phyloP scores from a whole-genome alignment of 1,140 invertebrate genomes.

The Plectrocnemia conspersa region DNA sequence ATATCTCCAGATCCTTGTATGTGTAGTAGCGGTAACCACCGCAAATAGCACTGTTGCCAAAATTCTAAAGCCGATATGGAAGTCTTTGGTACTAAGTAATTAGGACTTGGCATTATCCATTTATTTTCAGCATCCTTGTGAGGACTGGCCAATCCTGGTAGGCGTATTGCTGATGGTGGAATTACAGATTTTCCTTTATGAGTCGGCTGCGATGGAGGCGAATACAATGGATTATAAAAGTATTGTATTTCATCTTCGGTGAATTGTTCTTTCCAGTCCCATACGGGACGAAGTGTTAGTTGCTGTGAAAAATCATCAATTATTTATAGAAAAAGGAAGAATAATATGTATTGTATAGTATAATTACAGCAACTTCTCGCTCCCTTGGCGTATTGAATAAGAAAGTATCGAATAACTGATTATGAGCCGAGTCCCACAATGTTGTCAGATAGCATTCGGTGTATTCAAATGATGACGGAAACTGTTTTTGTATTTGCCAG shows the following conservation, averaged over 20 bases:
- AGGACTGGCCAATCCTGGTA: constrained; percentile 34
- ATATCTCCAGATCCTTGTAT: constrained; percentile 67
- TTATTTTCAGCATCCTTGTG: constrained; percentile 16
- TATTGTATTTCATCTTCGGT: constrained; percentile 68
- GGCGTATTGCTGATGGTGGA: constrained; percentile 23
- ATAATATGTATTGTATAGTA: not conserved
- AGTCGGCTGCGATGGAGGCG: constrained; percentile 28
- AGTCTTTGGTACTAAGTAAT: constrained; percentile 50
- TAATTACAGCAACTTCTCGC: constrained; percentile 52
- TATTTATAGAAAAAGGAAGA: not conserved
- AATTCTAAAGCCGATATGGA: constrained; percentile 61
- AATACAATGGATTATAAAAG: constrained; percentile 74
- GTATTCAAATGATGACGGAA: constrained; percentile 84
- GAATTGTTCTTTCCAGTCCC: constrained; percentile 83
- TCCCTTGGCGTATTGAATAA: constrained; percentile 81
- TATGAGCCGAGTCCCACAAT: constrained; percentile 81
- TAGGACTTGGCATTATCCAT: constrained; percentile 20
- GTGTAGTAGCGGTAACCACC: constrained; percentile 80
- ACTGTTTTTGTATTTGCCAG: constrained; percentile 87
- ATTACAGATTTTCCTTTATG: constrained; percentile 38
- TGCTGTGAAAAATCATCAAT: constrained; percentile 38
- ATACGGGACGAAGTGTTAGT: constrained; percentile 66
- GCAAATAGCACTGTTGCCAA: constrained; percentile 87
- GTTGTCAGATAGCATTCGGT: constrained; percentile 88
- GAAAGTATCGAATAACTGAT: constrained; percentile 89